A percentile compares a stretch with the other conserved stretches of the same genome.
Conservation (phyloP, 2,797 vertebrate genomes). For the Lerista edwardsae region DNA sequence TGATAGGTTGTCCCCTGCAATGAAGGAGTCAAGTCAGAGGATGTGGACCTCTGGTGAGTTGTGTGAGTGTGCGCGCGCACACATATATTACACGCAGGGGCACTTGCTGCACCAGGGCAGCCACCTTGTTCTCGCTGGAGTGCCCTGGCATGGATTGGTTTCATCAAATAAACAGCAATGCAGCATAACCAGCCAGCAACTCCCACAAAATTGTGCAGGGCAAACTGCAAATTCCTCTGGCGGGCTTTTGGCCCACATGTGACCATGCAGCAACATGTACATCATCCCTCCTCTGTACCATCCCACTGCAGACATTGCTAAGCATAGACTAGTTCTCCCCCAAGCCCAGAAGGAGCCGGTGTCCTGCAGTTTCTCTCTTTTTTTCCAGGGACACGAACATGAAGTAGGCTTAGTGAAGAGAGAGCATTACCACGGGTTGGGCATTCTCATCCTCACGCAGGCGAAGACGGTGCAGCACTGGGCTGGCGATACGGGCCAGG, state of each 20-base stretch:
- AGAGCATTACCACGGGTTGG: conserved; percentile 85
- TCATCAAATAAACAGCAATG: neutral
- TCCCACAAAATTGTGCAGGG: neutral
- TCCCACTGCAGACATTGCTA: too few relatives aligned
- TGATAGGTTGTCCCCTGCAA: conserved; percentile 92
- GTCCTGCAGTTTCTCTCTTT: neutral
- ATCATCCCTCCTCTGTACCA: neutral
- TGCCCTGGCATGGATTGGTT: neutral
- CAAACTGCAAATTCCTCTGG: neutral
- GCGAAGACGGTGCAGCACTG: conserved; percentile 89
- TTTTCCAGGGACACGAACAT: neutral
- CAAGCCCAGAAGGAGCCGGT: neutral
- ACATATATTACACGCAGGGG: neutral
- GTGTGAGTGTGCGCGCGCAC: neutral
- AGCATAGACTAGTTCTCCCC: neutral
- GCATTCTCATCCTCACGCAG: conserved; percentile 86
- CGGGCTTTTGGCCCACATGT: too few relatives aligned
- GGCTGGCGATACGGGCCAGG: conserved; percentile 86
- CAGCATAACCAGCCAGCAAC: neutral
- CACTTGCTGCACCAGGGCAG: neutral
- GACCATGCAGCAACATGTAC: neutral
- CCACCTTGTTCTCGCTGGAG: neutral
- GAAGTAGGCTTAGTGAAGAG: neutral
- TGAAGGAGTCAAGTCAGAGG: conserved; percentile 35
- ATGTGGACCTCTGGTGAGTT: too few relatives aligned